Conservation (phyloP, 2,797 vertebrate species). For the Neosilurus mollespiculum region DNA sequence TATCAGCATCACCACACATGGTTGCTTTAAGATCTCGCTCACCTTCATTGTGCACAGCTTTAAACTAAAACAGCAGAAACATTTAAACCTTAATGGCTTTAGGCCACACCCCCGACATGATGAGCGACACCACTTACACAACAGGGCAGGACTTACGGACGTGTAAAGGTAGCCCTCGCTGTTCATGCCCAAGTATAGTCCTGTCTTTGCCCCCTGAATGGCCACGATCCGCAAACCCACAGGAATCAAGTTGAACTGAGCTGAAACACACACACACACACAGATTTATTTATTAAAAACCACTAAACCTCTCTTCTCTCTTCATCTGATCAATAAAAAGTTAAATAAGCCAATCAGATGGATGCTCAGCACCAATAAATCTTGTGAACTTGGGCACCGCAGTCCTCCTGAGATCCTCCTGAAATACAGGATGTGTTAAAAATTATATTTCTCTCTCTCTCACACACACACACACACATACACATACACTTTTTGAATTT, state of each 20-base stretch:
- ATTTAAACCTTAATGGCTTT: neutral
- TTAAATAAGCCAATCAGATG: neutral
- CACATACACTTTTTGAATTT: neutral
- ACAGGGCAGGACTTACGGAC: slow-evolving; percentile 69
- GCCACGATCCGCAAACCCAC: too few species aligned
- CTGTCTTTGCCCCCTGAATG: too few species aligned
- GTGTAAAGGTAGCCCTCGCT: slow-evolving; percentile 41
- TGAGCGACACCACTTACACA: neutral
- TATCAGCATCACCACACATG: neutral
- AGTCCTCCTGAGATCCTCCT: too few species aligned
- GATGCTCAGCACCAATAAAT: neutral
- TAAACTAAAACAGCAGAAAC: neutral
- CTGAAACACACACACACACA: slow-evolving; percentile 67
- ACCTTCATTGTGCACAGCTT: neutral
- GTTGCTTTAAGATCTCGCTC: neutral
- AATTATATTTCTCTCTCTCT: neutral
- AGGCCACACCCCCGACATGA: neutral
- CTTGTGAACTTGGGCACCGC: neutral
- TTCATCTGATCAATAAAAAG: neutral
- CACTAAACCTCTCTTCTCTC: neutral
- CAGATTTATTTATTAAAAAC: neutral
- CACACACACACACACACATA: neutral
- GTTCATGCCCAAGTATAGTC: too few species aligned
- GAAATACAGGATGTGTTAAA: neutral
- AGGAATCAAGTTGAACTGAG: slow-evolving; percentile 89